These are phyloP conservation scores for Cephus spinipes DNA, from an alignment of 2,888 invertebrate genomes.

Conservation along the genomic window DNA sequence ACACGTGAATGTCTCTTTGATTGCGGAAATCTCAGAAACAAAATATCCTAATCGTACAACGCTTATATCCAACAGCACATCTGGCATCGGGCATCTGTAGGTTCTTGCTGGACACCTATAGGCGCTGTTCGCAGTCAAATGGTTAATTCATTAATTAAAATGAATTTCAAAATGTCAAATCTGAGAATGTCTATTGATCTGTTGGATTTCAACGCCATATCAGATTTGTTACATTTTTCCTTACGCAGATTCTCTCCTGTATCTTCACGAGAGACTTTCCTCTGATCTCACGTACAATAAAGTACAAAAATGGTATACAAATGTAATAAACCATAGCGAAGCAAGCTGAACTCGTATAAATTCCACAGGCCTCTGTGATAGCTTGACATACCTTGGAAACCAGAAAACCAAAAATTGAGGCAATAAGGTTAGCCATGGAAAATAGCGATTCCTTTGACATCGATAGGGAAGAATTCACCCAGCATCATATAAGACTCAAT, in stretches of 20 bases:
- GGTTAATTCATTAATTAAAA: background rate
- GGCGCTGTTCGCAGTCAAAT: too few relatives aligned
- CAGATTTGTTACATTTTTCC: too few relatives aligned
- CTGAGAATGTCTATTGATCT: too few relatives aligned
- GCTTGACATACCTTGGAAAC: slow-evolving; percentile 73
- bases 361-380: slow-evolving; percentile 71
- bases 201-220: too few relatives aligned
- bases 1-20: background rate
- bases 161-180: too few relatives aligned
- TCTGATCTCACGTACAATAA: slow-evolving; percentile 77
- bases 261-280: slow-evolving; percentile 78
- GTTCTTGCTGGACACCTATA: too few relatives aligned
- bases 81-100: too few relatives aligned
- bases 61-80: too few relatives aligned
- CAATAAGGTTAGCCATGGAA: slow-evolving; percentile 72
- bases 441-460: slow-evolving; percentile 73
- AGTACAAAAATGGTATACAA: slow-evolving; percentile 72
- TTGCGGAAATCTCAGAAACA: too few relatives aligned
- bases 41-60: too few relatives aligned
- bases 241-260: slow-evolving; percentile 64
- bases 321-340: slow-evolving; percentile 73
- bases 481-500: slow-evolving; percentile 73
- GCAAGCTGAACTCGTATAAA: slow-evolving; percentile 75
- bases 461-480: slow-evolving; percentile 74
- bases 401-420: slow-evolving; percentile 70